These are phyloP conservation scores for Synergus gifuensis DNA, from an alignment of 2,888 invertebrate genomes.

Conservation along the genomic window DNA sequence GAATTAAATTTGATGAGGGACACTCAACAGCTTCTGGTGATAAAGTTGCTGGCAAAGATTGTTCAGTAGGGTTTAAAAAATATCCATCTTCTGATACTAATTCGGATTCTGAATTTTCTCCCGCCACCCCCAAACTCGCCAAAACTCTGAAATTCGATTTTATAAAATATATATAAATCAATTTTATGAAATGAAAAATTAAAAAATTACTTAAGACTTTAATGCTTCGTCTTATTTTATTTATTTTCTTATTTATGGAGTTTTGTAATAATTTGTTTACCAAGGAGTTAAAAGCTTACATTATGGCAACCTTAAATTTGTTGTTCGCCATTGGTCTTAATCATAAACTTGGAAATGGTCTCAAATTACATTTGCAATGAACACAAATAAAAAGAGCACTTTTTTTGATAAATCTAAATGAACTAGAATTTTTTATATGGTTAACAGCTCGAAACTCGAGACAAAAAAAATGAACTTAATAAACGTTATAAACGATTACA, in stretches of 20 bases:
- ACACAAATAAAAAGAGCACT: not conserved
- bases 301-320: not conserved
- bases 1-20: slow-evolving; percentile 82
- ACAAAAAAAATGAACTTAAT: not conserved
- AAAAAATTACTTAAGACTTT: not conserved
- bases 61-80: slow-evolving; percentile 4
- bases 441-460: not conserved
- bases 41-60: slow-evolving; percentile 36
- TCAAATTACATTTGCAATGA: slow-evolving; percentile 3
- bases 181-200: not conserved
- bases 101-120: slow-evolving; percentile 1
- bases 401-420: not conserved
- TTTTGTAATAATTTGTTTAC: not conserved
- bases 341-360: not conserved
- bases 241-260: not conserved
- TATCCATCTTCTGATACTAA: slow-evolving; percentile 7
- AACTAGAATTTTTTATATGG: not conserved
- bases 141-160: slow-evolving; percentile 13
- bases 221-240: not conserved
- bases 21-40: slow-evolving; percentile 77
- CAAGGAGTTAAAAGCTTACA: not conserved
- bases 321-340: not conserved
- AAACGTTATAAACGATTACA: not conserved
- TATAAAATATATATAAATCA: not conserved
- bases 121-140: not conserved